Conservation (phyloP, 1,140 invertebrate genomes). For the Bombyx mandarina region DNA sequence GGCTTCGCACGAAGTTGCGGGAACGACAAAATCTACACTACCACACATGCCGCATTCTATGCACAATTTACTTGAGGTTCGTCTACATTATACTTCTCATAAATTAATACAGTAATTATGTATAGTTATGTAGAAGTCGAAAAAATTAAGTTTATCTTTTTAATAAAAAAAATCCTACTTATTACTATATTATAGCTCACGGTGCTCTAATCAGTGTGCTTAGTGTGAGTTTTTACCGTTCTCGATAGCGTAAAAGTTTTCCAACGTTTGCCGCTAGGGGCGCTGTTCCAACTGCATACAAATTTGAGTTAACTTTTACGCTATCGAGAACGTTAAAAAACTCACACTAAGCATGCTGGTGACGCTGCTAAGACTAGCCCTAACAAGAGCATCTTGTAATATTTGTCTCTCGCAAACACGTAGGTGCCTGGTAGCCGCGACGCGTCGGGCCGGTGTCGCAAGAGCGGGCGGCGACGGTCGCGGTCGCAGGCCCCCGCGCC, state of each 20-base stretch:
- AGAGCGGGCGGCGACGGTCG: slow-evolving; percentile 44
- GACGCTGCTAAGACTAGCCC: neutral
- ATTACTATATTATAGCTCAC: too few species aligned
- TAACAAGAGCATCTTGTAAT: neutral
- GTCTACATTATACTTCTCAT: slow-evolving; percentile 5
- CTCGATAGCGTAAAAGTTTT: too few species aligned
- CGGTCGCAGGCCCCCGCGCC: slow-evolving; percentile 53
- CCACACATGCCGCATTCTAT: slow-evolving; percentile 66
- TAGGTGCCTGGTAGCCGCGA: slow-evolving; percentile 50
- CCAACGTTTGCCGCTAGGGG: too few species aligned
- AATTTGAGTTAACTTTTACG: too few species aligned
- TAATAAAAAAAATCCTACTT: too few species aligned
- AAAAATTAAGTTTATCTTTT: too few species aligned
- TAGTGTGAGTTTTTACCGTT: too few species aligned
- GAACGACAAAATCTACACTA: slow-evolving; percentile 66
- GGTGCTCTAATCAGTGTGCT: too few species aligned
- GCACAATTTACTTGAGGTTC: slow-evolving; percentile 67
- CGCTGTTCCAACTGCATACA: too few species aligned
- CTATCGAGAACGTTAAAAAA: too few species aligned
- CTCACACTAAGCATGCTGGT: neutral
- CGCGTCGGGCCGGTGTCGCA: slow-evolving; percentile 33
- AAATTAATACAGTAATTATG: too few species aligned
- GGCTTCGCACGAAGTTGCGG: slow-evolving; percentile 54
- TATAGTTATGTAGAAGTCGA: too few species aligned
- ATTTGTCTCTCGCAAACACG: neutral